Percentiles rank a stretch among this genome's conserved stretches.
These are phyloP conservation scores for Glyptemys insculpta DNA, from an alignment of 2,797 vertebrate species.

Conservation along the genomic window DNA sequence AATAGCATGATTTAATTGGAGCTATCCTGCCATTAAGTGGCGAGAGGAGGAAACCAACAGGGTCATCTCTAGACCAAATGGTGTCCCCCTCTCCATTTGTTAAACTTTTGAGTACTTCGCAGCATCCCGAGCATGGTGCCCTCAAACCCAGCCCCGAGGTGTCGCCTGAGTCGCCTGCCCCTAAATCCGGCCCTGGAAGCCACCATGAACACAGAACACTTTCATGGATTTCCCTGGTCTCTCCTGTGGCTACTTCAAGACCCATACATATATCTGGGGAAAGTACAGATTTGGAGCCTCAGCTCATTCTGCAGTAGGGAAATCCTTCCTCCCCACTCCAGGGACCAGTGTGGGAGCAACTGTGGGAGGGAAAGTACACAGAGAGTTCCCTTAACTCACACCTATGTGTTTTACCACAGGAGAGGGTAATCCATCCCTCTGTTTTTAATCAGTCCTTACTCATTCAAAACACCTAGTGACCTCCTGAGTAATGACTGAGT, in stretches of 20 bases:
- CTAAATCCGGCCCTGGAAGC: neutral
- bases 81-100: too few relatives aligned
- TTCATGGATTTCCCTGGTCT: neutral
- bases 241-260: neutral
- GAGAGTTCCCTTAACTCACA: neutral
- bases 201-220: neutral
- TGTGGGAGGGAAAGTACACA: neutral
- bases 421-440: slow-evolving; percentile 13
- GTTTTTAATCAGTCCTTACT: slow-evolving; percentile 47
- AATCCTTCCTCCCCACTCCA: neutral
- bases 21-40: neutral
- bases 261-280: neutral
- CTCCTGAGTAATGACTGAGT: slow-evolving; percentile 5
- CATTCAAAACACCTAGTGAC: slow-evolving; percentile 22
- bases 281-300: neutral
- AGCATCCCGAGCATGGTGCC: too few relatives aligned
- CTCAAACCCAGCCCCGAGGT: too few relatives aligned
- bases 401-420: slow-evolving; percentile 8
- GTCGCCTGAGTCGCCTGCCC: neutral
- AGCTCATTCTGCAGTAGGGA: neutral
- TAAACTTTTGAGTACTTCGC: too few relatives aligned
- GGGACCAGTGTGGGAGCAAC: slow-evolving; percentile 20
- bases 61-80: neutral
- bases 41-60: neutral
- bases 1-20: neutral